These are phyloP conservation scores for Eristalinus sepulchralis DNA, from an alignment of 2,888 invertebrate genomes.

Conservation along the genomic window DNA sequence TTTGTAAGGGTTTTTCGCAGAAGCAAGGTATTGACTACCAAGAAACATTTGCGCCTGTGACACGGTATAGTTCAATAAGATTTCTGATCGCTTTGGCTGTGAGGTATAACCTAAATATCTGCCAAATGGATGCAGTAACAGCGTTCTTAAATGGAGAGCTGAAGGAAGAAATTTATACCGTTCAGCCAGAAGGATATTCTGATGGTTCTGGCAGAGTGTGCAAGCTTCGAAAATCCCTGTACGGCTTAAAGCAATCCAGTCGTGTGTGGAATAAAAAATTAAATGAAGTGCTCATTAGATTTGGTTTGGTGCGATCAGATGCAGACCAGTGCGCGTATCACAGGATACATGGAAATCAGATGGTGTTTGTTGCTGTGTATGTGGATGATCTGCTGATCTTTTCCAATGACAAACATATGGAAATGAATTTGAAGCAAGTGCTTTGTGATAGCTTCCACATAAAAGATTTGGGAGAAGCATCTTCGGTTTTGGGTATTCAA, in stretches of 20 bases:
- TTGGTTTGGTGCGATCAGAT: conserved; percentile 45
- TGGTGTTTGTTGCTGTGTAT: conserved; percentile 34
- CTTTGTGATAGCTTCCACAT: conserved; percentile 17
- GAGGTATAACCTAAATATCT: conserved; percentile 2
- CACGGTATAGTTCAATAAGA: conserved; percentile 27
- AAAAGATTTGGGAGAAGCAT: conserved; percentile 33
- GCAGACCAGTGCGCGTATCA: conserved; percentile 43
- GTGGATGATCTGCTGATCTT: conserved; percentile 44
- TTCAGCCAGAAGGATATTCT: conserved; percentile 44
- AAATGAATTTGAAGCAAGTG: not conserved
- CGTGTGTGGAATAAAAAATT: conserved; percentile 56
- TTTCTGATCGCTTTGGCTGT: conserved; percentile 18
- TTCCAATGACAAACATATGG: conserved; percentile 9
- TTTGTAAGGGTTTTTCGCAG: conserved; percentile 37
- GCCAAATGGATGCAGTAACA: conserved; percentile 27
- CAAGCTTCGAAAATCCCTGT: conserved; percentile 43
- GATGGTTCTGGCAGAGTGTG: conserved; percentile 37
- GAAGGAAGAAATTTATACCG: conserved; percentile 42
- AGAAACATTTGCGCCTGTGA: conserved; percentile 25
- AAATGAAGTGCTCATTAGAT: conserved; percentile 32
- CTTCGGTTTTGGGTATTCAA: conserved; percentile 24
- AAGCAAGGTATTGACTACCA: conserved; percentile 13
- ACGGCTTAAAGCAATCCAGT: conserved; percentile 60
- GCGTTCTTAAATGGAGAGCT: conserved; percentile 17
- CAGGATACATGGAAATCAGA: not conserved